Evolutionary conservation across 2,888 invertebrate genomes (phyloP), one percentile per base, ranked within the genome.

Genomic region (Acleris holmiana): DNA sequence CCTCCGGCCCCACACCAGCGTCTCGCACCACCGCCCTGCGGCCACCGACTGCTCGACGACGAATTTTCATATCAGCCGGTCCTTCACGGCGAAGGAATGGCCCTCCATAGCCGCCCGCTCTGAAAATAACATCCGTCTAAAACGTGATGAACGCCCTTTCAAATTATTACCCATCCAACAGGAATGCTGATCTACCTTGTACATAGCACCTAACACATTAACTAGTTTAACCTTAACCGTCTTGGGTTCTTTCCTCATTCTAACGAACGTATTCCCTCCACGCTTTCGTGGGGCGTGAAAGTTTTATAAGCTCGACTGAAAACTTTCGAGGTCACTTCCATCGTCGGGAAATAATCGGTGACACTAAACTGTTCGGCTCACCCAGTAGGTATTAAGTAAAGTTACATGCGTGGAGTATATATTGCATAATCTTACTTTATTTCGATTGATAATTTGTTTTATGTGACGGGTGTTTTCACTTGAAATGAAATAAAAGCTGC

Each of bases 51-150:
- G 86, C 82, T 85, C 83, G 79, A 79, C 90, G 82, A 84, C 88
- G 88, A 91, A 91, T 91, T 91, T 91, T 91, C 90, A 91, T 90
- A 91, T 90, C 90, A 87, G 86, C 83, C 88, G 82, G 82, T 85
- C 83, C 85, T 89, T 81, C 83, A 80, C 79, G 79, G 73, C 79
- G 78, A 81, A 86, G 85, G 86, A 88, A 89, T 85, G 85, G 84
- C 82, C 53, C 82, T 78, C 82, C 80, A 79, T 77, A 76, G 58
- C 53, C 54, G 59, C 78, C 79, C 71, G 74, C 79, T 80, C 76
- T 79, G 80, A 81, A 85, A 85, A 85, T 83, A 83, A 84, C 83
- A 79, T 79, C 82, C 86, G 84, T 88, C 84, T 83, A 72, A 83
- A 85, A 29, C 77, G 82, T 79, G 76, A 79, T 73, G 73, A 78